Evolutionary conservation across 2,797 vertebrate genomes (phyloP).

Genomic region (Neosilurus hyrtlii): DNA sequence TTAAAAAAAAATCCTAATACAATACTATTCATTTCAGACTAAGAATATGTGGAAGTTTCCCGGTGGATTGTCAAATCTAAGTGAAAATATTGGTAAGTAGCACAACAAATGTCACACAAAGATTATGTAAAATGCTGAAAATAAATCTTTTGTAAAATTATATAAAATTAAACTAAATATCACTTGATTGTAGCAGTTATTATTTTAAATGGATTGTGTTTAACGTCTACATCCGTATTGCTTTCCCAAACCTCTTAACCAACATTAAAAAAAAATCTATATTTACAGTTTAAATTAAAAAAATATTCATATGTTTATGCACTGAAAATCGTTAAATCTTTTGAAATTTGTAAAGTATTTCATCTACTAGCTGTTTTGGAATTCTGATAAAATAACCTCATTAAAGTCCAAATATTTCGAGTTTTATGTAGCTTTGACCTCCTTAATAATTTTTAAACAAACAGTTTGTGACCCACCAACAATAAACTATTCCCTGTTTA

Average conservation of each 20-base stretch:
- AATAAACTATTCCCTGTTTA: constrained; percentile 10
- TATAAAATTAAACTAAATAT: neutral
- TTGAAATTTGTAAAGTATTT: neutral
- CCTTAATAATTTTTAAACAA: neutral
- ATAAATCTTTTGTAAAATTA: no score
- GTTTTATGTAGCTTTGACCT: neutral
- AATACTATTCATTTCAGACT: constrained; percentile 71
- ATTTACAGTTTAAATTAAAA: neutral
- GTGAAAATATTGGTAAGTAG: constrained; percentile 90
- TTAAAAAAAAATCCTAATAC: neutral
- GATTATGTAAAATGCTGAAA: neutral
- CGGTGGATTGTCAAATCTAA: constrained; percentile 89
- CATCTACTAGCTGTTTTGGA: neutral
- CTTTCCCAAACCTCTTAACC: neutral
- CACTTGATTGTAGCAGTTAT: neutral
- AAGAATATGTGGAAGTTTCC: constrained; percentile 93
- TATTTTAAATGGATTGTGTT: neutral
- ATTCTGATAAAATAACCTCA: neutral
- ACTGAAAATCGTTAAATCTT: neutral
- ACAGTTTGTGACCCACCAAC: neutral
- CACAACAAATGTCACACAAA: constrained; percentile 22
- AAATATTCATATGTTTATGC: neutral
- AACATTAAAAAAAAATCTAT: neutral
- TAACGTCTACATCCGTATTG: neutral
- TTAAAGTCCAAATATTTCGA: constrained; percentile 8